Conservation (phyloP, 2,797 vertebrate species). For the Enteromius viviparus region DNA sequence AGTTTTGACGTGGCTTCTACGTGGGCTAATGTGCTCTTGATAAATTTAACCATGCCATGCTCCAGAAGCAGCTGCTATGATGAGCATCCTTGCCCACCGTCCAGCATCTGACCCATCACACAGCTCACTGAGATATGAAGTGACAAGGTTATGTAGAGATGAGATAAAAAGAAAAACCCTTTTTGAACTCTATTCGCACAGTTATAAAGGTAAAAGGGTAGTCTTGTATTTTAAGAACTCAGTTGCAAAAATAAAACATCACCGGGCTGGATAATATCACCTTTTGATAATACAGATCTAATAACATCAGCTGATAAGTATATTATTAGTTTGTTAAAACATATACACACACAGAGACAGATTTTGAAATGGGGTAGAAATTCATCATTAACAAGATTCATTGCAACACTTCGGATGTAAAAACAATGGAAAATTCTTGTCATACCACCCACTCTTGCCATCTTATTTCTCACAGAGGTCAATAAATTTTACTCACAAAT, state of each 20-base stretch:
- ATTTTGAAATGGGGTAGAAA: neutral
- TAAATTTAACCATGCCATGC: constrained; percentile 3
- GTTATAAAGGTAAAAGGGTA: neutral
- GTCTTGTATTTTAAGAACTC: neutral
- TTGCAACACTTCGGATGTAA: constrained; percentile 19
- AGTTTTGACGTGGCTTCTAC: neutral
- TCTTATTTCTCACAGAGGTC: constrained; percentile 50
- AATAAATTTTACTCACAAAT: constrained; percentile 57
- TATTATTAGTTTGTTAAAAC: constrained; percentile 1
- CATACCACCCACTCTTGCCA: constrained; percentile 37
- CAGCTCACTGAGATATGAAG: constrained; percentile 36
- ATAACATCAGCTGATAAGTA: neutral
- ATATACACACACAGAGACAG: neutral
- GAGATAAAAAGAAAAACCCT: neutral
- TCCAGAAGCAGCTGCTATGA: constrained; percentile 47
- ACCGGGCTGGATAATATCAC: neutral
- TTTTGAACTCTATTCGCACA: neutral
- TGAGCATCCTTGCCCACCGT: constrained; percentile 35
- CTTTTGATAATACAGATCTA: neutral
- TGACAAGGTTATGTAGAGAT: constrained; percentile 43
- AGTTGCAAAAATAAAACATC: neutral
- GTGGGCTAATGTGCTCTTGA: neutral
- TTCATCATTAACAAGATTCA: constrained; percentile 34
- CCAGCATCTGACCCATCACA: constrained; percentile 33
- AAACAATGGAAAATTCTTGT: constrained; percentile 36